These are phyloP conservation scores for Emydoidea blandingii DNA, from an alignment of 2,797 vertebrate genomes.

Conservation along the genomic window DNA sequence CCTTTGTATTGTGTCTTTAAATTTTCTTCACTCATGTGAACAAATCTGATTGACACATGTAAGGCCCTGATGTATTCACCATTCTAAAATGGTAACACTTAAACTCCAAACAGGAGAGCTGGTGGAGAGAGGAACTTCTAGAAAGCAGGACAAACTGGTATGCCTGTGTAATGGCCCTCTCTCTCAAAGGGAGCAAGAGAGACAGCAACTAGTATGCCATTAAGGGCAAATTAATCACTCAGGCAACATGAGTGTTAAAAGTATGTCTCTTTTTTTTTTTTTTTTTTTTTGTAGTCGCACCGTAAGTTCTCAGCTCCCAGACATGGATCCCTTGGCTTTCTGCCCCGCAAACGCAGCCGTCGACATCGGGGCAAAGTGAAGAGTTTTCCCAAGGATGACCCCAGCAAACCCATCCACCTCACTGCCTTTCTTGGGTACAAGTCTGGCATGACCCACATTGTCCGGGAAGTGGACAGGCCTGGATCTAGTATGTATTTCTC, in stretches of 20 bases:
- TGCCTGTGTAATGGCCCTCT: accelerated
- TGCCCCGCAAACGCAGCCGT: slow-evolving; percentile 95
- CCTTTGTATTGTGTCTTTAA: neutral
- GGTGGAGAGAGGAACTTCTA: neutral
- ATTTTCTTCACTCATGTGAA: neutral
- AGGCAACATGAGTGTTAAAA: neutral
- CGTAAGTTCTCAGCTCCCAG: slow-evolving; percentile 98
- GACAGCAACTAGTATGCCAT: neutral
- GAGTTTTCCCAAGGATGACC: slow-evolving; percentile 97
- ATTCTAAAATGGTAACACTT: accelerated
- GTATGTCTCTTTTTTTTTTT: accelerated
- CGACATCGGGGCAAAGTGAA: slow-evolving; percentile 97
- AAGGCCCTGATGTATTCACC: accelerated
- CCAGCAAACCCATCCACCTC: slow-evolving; percentile 94
- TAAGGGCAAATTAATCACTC: neutral
- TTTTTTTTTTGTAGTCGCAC: slow-evolving; percentile 86
- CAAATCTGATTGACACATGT: accelerated
- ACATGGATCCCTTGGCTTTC: slow-evolving; percentile 95
- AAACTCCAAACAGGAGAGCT: accelerated
- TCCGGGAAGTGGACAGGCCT: slow-evolving; percentile 95
- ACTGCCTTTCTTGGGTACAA: slow-evolving; percentile 98
- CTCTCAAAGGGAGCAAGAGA: neutral
- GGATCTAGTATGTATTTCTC: slow-evolving; percentile 91
- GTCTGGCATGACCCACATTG: slow-evolving; percentile 98
- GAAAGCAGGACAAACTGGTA: accelerated